Base-by-base conservation (phyloP, 2,113 vertebrate species). In the Leucosticte australis region DNA sequence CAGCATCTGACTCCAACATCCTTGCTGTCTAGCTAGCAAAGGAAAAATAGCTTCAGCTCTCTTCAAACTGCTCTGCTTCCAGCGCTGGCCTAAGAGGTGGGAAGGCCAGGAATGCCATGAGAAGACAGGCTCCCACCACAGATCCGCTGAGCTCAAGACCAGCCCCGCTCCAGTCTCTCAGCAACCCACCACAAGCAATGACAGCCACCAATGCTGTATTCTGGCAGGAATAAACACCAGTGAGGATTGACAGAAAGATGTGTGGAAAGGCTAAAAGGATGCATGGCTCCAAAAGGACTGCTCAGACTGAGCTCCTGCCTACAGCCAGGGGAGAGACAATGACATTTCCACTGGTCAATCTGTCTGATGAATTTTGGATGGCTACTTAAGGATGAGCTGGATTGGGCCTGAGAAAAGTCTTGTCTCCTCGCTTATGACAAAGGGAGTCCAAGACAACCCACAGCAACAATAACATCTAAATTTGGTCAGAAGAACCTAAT, bases 41-140 rank as follows among this genome's bases (percentile, higher is more conserved):
- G 52, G 47, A 83, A 88, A 91, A 93, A 81, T 39, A 88, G 46
- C 62, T 94, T 86, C 52, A 67, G 28, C 16, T 83, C 30, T 59
- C 59, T 87, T 86, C 68, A 75, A 78, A 64, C 14, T 0, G 0
- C 44, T 68, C 60, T 57, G 47, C 55, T 88, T 67, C 47, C 52
- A 67, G 37, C 0, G 0, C 53, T 21, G 33, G 52, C 10, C 0
- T 4, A 82, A 87, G 41, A 52, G 39, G 20, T 30, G 18, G 56
- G 46, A 73, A 86, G 50, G 53, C 24, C 53, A 57, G 62, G 37
- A 26, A 16, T 41, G 23, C 26, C n/a, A 82, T 0, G 2, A 27
- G 15, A 60, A 70, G 42, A 30, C 1, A 6, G 26, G 20, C 6
- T 83, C 44, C 15, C 28, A 64, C 4, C 15, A 49, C 3, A 26